Evolutionary conservation across 2,113 vertebrate genomes (phyloP), one percentile per base, ranked within the genome.

Genomic region (Bufo gargarizans): DNA sequence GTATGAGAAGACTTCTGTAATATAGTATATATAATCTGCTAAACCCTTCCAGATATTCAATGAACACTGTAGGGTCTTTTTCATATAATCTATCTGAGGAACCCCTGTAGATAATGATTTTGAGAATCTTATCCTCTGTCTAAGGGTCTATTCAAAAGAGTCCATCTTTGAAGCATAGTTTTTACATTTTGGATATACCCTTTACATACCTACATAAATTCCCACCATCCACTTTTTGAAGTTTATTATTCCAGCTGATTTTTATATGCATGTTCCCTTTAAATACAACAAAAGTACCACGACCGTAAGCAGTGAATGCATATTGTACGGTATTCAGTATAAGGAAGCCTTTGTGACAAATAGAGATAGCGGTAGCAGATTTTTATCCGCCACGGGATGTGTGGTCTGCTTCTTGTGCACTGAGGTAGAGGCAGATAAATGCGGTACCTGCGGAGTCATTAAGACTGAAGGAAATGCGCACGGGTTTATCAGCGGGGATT

Each of bases 401-500:
- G n/a, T 9, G 20, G 53, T 80, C 53, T 59, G 78, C 47, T 81
- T 45, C 56, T 59, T 61, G 22, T 84, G 55, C 63, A 33, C 20
- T n/a, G 13, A 17, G 12, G n/a, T 12, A 59, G 45, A 81, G 71
- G 65, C 13, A 69, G 82, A 84, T 84, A 65, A 87, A 53, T 90
- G 72, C 61, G 45, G 14, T 96, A 99, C 98, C 98, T 97, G 97
- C 91, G 88, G 96, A 94, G 84, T 96, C 93, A 91, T 94, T 95
- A 55, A 99, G 97, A 94, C 97, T 99, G 96, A 99, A 99, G 93
- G 98, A 96, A 88, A 99, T 99, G 94, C 97, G 94, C 90, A 99
- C 96, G 90, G 95, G 96, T 95, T 97, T 97, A 93, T 98, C 98
- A 89, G 97, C 97, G 94, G 97, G 96, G 93, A 99, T 94, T 94